These are phyloP conservation scores for Hiodon alosoides DNA, from an alignment of 2,113 vertebrate genomes.

Conservation along the genomic window DNA sequence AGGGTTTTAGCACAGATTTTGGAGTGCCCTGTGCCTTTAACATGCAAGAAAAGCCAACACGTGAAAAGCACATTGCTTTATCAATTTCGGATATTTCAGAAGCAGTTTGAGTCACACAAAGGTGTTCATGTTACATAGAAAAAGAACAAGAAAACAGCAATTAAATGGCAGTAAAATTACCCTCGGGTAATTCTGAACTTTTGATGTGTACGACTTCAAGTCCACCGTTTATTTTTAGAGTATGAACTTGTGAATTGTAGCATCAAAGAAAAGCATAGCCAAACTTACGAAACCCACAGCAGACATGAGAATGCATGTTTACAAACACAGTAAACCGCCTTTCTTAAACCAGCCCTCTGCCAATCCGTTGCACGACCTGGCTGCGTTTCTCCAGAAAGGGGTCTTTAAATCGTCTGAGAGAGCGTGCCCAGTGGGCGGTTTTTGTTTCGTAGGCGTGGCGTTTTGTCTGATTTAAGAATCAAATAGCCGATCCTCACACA, in stretches of 20 bases:
- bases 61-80: background rate
- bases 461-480: conserved; percentile 79
- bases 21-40: too few species aligned
- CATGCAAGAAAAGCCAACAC: too few species aligned
- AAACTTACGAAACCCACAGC: conserved; percentile 16
- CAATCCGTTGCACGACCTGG: background rate
- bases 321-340: conserved; percentile 35
- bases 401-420: too few species aligned
- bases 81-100: background rate
- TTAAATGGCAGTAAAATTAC: background rate
- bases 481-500: conserved; percentile 86
- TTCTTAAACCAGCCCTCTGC: conserved; percentile 8
- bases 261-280: too few species aligned
- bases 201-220: too few species aligned
- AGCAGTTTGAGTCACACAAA: background rate
- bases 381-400: background rate
- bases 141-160: background rate
- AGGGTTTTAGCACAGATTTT: conserved; percentile 9
- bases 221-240: too few species aligned
- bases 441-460: too few species aligned
- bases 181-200: background rate
- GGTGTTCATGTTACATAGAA: background rate
- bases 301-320: conserved; percentile 9
- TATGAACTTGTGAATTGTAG: too few species aligned
- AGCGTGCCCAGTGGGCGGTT: too few species aligned